Base-by-base conservation (phyloP, 2,113 vertebrate genomes). In the Aspidoscelis tigris region DNA sequence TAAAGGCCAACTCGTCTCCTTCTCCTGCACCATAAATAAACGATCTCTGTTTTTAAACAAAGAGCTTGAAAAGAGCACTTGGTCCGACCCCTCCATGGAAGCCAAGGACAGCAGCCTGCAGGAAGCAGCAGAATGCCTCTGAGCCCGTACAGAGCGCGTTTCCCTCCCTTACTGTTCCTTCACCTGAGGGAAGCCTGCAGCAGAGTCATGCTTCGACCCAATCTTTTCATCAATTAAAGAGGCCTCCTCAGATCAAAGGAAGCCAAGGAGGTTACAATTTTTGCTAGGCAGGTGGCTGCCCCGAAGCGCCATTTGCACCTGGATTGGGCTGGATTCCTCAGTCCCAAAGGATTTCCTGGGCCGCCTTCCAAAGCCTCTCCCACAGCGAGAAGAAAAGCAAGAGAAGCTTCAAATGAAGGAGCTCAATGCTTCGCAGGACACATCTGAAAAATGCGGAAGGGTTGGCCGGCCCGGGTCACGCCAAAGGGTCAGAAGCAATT, bases 281-380 rank as follows among this genome's bases (percentile, higher is more conserved):
- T 44, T 79, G 33, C 43, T 50, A 20, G 78, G 55, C 83, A 84
- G 83, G 69, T 84, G 83, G 33, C 55, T 84, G 83, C 76, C 83
- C 76, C 73, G 41, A 43, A 84, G 76, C 69, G 73, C 10, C 53
- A 24, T 21, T 26, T 41, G 10, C 76, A 84, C 76, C 68, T 84
- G 83, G 76, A 79, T 50, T 12, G 16, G 76, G 14, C 53, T 44
- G 50, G 53, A 26, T 73, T 79, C 70, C 58, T 78, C 39, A 33
- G 65, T 50, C 83, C 55, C 44, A 50, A 79, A 84, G 43, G 41
- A 58, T 73, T 84, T 84, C n/a, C 68, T n/a, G 66, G 83, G 83
- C 76, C 43, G 4, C 4, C 4, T 26, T 84, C 83, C 83, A 84
- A 84, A 20, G 7, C 50, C 64, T 7, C 53, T 78, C 41, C 10